Percentiles rank a stretch among this genome's conserved stretches.
Conservation (phyloP, 2,888 invertebrate genomes). For the Seladonia tumulorum region DNA sequence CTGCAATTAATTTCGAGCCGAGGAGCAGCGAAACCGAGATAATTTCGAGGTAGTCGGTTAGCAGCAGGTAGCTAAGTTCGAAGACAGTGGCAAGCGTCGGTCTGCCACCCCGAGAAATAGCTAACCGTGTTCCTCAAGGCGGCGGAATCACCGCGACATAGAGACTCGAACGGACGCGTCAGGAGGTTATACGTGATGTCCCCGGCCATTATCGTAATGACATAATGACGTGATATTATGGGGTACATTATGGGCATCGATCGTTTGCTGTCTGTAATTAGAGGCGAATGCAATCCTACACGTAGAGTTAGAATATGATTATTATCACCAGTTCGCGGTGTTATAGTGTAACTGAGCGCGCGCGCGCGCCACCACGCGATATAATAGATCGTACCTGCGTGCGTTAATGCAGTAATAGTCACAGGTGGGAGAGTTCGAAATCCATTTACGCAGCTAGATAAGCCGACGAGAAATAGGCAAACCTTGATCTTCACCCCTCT, state of each 20-base stretch:
- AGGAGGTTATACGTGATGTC: constrained; percentile 48
- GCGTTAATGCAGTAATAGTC: neutral
- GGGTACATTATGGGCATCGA: constrained; percentile 70
- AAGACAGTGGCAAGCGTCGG: constrained; percentile 26
- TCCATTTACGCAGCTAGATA: neutral
- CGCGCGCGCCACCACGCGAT: too few species aligned
- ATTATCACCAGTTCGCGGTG: constrained; percentile 45
- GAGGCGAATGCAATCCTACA: constrained; percentile 57
- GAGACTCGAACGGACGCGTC: constrained; percentile 19
- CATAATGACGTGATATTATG: constrained; percentile 69
- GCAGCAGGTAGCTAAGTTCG: neutral
- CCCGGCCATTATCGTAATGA: constrained; percentile 69
- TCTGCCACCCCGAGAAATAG: constrained; percentile 25
- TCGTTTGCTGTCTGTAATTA: constrained; percentile 73
- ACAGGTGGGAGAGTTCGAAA: neutral
- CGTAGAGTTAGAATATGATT: constrained; percentile 61
- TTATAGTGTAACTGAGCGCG: constrained; percentile 20
- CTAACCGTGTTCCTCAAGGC: constrained; percentile 40
- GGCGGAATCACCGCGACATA: constrained; percentile 10
- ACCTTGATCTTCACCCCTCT: neutral
- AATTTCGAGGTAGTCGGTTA: constrained; percentile 31
- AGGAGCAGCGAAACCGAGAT: constrained; percentile 21
- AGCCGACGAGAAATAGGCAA: too few species aligned
- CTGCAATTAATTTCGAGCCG: constrained; percentile 26
- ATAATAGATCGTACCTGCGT: constrained; percentile 12